A percentile compares a stretch with the other conserved stretches of the same genome.
Conservation (phyloP, 2,888 invertebrate species). For the Pelosia muscerda region DNA sequence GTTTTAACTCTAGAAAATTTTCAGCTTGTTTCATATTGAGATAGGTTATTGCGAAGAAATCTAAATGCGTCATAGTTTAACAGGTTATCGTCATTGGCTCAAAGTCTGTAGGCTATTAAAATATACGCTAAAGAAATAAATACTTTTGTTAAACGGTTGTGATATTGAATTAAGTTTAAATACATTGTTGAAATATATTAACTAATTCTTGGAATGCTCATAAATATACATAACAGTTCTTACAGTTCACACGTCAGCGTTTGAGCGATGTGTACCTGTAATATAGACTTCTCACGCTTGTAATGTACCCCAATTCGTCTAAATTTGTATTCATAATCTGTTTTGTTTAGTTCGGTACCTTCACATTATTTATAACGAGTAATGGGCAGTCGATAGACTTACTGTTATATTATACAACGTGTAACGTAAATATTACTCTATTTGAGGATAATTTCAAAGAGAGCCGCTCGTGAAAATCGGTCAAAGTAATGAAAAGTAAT, state of each 20-base stretch:
- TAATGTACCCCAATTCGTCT: constrained; percentile 41
- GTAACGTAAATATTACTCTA: constrained; percentile 76
- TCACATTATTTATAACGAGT: constrained; percentile 70
- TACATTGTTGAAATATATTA: not conserved
- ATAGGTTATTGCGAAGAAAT: constrained; percentile 12
- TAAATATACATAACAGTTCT: constrained; percentile 3
- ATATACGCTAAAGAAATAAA: constrained; percentile 5
- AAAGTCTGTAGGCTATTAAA: not conserved
- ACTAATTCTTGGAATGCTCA: not conserved
- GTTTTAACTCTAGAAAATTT: constrained; percentile 6
- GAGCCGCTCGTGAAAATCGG: constrained; percentile 69
- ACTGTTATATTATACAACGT: constrained; percentile 75
- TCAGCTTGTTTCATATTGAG: constrained; percentile 11
- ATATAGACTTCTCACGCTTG: constrained; percentile 32
- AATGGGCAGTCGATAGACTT: constrained; percentile 78
- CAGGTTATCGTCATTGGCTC: constrained; percentile 7
- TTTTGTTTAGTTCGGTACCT: constrained; percentile 70
- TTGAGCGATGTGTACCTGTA: constrained; percentile 15
- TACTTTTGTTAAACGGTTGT: constrained; percentile 2
- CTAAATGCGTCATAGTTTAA: constrained; percentile 8
- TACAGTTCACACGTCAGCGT: constrained; percentile 13
- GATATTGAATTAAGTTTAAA: not conserved
- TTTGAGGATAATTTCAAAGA: constrained; percentile 75
- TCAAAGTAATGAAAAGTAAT: constrained; percentile 73
- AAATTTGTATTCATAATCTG: constrained; percentile 63